Conservation (phyloP, 2,113 vertebrate species). For the Coreoperca whiteheadi region DNA sequence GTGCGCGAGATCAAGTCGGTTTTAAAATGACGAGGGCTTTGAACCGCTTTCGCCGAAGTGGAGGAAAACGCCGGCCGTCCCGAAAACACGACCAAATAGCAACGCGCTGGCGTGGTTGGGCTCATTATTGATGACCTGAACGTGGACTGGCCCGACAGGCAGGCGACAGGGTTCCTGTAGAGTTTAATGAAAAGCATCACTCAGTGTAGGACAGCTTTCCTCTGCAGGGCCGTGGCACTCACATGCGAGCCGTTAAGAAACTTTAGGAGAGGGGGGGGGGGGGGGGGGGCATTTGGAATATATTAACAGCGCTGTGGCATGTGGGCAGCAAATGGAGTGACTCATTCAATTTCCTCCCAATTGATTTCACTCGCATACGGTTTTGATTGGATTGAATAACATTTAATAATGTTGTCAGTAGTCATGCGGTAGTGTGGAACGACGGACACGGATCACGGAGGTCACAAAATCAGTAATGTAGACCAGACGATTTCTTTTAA, state of each 20-base stretch:
- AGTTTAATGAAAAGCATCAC: conserved; percentile 75
- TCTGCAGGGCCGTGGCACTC: conserved; percentile 56
- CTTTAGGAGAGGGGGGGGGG: conserved; percentile 32
- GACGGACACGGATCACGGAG: background rate
- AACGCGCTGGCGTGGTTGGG: conserved; percentile 42
- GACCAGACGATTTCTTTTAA: conserved; percentile 4
- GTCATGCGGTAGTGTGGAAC: conserved; percentile 33
- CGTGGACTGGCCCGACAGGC: conserved; percentile 63
- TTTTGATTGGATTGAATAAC: conserved; percentile 66
- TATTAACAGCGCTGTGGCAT: conserved; percentile 75
- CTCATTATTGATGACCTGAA: conserved; percentile 60
- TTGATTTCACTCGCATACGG: conserved; percentile 63
- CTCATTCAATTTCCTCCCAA: conserved; percentile 71
- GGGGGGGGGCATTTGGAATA: conserved; percentile 71
- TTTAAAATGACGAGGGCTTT: background rate
- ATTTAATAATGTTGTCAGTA: conserved; percentile 65
- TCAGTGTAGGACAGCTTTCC: conserved; percentile 47
- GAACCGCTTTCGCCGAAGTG: conserved; percentile 17
- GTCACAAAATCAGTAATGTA: background rate
- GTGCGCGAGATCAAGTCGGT: too few species aligned
- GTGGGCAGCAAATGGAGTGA: conserved; percentile 76
- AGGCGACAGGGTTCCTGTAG: conserved; percentile 70
- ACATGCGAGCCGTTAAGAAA: conserved; percentile 45
- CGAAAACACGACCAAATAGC: conserved; percentile 46
- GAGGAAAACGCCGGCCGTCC: background rate